A percentile compares a stretch with the other conserved stretches of the same genome.
These are phyloP conservation scores for Lasioglossum morio DNA, from an alignment of 2,888 invertebrate species.

Conservation along the genomic window DNA sequence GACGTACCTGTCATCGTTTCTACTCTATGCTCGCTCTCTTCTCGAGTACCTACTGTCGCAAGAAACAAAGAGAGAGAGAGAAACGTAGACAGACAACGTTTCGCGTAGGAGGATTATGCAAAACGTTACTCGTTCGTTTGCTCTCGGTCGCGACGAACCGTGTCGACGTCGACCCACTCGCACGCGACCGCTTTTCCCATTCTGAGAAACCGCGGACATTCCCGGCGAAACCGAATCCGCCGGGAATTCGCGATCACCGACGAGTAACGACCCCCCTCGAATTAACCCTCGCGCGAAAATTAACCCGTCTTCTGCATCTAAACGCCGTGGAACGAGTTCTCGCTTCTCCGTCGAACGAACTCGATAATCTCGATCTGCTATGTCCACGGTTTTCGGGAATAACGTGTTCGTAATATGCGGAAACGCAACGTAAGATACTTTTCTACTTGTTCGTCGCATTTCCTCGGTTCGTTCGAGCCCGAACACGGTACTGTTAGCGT, in stretches of 20 bases:
- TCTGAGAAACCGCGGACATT: neutral
- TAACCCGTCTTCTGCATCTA: neutral
- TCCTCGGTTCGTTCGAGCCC: too few species aligned
- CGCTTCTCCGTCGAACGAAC: neutral
- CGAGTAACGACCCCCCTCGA: neutral
- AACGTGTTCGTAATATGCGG: too few species aligned
- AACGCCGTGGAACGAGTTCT: neutral
- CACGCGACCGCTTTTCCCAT: constrained; percentile 18
- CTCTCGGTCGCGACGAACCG: constrained; percentile 8
- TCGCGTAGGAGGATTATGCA: constrained; percentile 59
- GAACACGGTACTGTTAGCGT: too few species aligned
- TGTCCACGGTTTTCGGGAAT: neutral
- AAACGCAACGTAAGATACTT: too few species aligned
- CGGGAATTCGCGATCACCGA: neutral
- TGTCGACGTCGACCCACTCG: constrained; percentile 22
- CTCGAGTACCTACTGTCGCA: neutral
- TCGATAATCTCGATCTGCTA: neutral
- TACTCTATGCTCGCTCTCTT: constrained; percentile 4
- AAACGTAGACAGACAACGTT: constrained; percentile 26
- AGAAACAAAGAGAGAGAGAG: neutral
- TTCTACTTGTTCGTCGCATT: too few species aligned
- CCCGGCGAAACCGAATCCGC: constrained; percentile 6
- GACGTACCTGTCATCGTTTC: neutral
- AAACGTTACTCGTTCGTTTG: constrained; percentile 33
- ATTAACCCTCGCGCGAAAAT: constrained; percentile 5